Conservation (phyloP, 2,113 vertebrate species). For the Danionella cerebrum region DNA sequence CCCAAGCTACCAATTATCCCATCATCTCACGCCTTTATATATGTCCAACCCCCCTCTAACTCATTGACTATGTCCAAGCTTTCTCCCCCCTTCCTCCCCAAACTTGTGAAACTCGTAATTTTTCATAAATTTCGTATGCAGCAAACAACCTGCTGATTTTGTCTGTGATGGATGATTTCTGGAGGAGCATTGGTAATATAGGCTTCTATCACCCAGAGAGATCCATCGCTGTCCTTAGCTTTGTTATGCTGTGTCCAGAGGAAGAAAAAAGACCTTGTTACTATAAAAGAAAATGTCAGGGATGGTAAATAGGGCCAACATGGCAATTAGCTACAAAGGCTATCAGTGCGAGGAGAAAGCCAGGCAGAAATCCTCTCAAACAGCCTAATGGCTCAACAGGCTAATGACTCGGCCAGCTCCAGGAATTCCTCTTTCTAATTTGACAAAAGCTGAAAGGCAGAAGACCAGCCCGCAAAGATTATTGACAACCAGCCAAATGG, state of each 20-base stretch:
- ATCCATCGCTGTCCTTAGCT: conserved; percentile 46
- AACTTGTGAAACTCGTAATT: too few relatives aligned
- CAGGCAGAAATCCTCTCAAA: conserved; percentile 44
- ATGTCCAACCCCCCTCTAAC: too few relatives aligned
- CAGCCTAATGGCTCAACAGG: conserved; percentile 52
- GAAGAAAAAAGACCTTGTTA: conserved; percentile 40
- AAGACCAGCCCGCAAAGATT: conserved; percentile 45
- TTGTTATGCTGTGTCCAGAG: conserved; percentile 53
- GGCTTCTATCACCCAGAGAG: conserved; percentile 45
- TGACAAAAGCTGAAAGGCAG: conserved; percentile 53
- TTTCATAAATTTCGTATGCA: too few relatives aligned
- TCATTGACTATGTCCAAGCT: too few relatives aligned
- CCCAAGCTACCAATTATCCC: too few relatives aligned
- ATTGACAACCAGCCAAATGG: conserved; percentile 53
- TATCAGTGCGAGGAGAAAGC: conserved; percentile 39
- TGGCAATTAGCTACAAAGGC: conserved; percentile 56
- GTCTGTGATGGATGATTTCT: conserved; percentile 13
- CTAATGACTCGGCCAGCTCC: conserved; percentile 55
- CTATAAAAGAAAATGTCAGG: conserved; percentile 58
- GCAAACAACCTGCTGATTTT: background rate
- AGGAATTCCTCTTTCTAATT: conserved; percentile 64
- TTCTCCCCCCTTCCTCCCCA: too few relatives aligned
- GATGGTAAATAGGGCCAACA: conserved; percentile 56
- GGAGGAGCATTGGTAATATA: conserved; percentile 32
- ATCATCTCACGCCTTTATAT: too few relatives aligned